Evolutionary conservation across 2,113 vertebrate genomes (phyloP).

Genomic region (Pteruthius melanotis): DNA sequence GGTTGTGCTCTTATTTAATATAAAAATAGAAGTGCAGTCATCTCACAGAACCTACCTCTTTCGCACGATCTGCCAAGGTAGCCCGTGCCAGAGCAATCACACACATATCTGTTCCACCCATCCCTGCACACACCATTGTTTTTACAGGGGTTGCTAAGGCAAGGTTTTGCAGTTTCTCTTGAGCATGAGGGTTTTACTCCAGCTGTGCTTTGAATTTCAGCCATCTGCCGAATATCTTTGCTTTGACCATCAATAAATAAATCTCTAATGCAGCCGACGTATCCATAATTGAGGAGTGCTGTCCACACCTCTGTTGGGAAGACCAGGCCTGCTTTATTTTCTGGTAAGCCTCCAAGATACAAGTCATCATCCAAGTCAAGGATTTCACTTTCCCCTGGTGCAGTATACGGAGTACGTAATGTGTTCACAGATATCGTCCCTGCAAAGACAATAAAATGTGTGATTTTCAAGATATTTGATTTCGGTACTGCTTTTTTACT

Average conservation of each 20-base stretch:
- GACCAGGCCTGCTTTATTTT: constrained; percentile 90
- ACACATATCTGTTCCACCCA: constrained; percentile 97
- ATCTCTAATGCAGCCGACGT: constrained; percentile 97
- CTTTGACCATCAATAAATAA: constrained; percentile 97
- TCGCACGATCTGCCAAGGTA: constrained; percentile 94
- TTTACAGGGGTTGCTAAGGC: constrained; percentile 95
- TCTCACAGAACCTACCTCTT: constrained; percentile 81
- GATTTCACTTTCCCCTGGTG: constrained; percentile 96
- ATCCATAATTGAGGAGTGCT: constrained; percentile 95
- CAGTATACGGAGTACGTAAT: constrained; percentile 89
- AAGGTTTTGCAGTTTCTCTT: constrained; percentile 92
- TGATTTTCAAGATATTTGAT: neutral
- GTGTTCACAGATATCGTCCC: constrained; percentile 98
- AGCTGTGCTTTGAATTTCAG: constrained; percentile 90
- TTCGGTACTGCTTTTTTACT: neutral
- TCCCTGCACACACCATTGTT: constrained; percentile 94
- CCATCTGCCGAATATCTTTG: constrained; percentile 94
- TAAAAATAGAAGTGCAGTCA: neutral
- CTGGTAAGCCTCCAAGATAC: constrained; percentile 93
- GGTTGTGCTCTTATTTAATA: neutral
- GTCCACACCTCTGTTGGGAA: constrained; percentile 99
- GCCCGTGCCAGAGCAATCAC: constrained; percentile 94
- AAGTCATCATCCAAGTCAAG: constrained; percentile 95
- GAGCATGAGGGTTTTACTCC: constrained; percentile 97
- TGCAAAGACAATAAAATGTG: neutral